These are phyloP conservation scores for Pantherophis vulpinus DNA, from an alignment of 2,797 vertebrate species.

Conservation along the genomic window DNA sequence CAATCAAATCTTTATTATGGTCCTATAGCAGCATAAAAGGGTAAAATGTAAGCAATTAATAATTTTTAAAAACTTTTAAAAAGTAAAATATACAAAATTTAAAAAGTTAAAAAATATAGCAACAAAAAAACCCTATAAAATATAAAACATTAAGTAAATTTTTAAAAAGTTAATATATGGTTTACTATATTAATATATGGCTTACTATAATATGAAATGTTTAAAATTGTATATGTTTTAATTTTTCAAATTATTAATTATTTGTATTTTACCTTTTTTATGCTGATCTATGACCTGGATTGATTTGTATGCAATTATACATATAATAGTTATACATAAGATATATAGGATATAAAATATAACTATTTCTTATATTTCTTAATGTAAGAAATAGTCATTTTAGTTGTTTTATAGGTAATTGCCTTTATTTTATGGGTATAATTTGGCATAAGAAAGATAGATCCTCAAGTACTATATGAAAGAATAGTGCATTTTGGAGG, in stretches of 20 bases:
- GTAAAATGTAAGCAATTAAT: not conserved
- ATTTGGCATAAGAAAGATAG: slow-evolving; percentile 16
- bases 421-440: slow-evolving; percentile 22
- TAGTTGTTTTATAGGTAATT: not conserved
- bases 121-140: not conserved
- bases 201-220: not conserved
- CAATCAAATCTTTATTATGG: not conserved
- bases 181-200: not conserved
- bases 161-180: not conserved
- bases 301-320: not conserved
- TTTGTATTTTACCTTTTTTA: not conserved
- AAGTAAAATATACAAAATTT: not conserved
- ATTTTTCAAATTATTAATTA: not conserved
- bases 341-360: not conserved
- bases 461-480: slow-evolving; percentile 15
- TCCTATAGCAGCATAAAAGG: not conserved
- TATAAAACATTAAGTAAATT: not conserved
- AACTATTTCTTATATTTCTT: not conserved
- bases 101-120: not conserved
- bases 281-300: not conserved
- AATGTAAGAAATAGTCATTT: not conserved
- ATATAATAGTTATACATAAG: not conserved
- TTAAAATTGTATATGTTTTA: not conserved
- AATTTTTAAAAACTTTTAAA: not conserved
- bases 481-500: slow-evolving; percentile 17